A percentile compares a stretch with the other conserved stretches of the same genome.
phyloP scores from a whole-genome alignment of 2,888 invertebrate species.

The Fragum fragum region DNA sequence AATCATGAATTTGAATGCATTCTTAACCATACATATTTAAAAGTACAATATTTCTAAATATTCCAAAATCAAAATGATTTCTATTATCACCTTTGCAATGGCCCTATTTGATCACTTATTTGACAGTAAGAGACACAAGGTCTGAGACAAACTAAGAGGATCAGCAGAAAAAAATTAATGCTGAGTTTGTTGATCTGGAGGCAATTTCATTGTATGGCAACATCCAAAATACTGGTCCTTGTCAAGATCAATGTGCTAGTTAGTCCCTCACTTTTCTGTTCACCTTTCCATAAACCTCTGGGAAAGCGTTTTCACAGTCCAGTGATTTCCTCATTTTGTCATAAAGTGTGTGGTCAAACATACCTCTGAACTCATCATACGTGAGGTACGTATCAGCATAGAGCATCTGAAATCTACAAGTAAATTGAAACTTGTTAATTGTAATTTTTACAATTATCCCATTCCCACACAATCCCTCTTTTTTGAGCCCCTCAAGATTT shows the following conservation, averaged over 20 bases:
- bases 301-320: slow-evolving; percentile 91
- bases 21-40: too few species aligned
- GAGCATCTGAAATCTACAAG: slow-evolving; percentile 92
- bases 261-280: slow-evolving; percentile 82
- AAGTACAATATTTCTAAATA: too few species aligned
- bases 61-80: too few species aligned
- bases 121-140: too few species aligned
- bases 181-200: background rate
- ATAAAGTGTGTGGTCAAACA: slow-evolving; percentile 94
- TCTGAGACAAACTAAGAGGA: background rate
- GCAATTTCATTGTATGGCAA: background rate
- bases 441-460: too few species aligned
- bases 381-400: slow-evolving; percentile 94
- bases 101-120: too few species aligned
- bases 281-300: slow-evolving; percentile 93
- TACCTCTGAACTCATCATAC: slow-evolving; percentile 91
- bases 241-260: background rate
- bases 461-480: too few species aligned
- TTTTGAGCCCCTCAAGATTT: too few species aligned
- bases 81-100: too few species aligned
- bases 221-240: background rate
- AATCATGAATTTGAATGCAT: too few species aligned
- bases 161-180: background rate
- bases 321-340: slow-evolving; percentile 90
- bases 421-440: background rate